A percentile compares a stretch with the other conserved stretches of the same genome.
Conservation (phyloP, 2,888 invertebrate genomes). For the Andrena fulva region DNA sequence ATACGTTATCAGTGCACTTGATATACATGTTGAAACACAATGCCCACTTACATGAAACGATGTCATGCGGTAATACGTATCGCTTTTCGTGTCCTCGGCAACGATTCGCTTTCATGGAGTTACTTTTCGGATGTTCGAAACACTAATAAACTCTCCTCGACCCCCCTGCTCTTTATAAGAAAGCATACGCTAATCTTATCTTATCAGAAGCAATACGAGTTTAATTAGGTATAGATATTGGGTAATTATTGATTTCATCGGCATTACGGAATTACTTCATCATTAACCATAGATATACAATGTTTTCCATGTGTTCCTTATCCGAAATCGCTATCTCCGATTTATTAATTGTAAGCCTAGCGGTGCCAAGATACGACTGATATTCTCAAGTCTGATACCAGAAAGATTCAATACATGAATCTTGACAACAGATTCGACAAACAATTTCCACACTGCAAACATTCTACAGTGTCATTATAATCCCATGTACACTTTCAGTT, state of each 20-base stretch:
- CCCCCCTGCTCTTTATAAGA: slow-evolving; percentile 9
- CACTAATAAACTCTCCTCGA: neutral
- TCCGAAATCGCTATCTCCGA: neutral
- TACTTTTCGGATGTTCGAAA: neutral
- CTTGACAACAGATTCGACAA: too few species aligned
- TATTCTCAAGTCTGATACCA: too few species aligned
- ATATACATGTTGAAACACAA: too few species aligned
- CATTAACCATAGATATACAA: too few species aligned
- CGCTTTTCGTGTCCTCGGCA: neutral
- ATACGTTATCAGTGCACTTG: neutral
- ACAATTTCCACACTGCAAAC: neutral
- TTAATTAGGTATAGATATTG: too few species aligned
- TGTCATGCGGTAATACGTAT: neutral
- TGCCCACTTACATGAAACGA: slow-evolving; percentile 9
- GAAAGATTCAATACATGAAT: too few species aligned
- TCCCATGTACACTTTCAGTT: too few species aligned
- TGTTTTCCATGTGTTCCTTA: too few species aligned
- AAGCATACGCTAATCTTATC: slow-evolving; percentile 43
- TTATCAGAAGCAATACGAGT: neutral
- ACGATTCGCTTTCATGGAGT: neutral
- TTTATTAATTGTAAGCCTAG: slow-evolving; percentile 2
- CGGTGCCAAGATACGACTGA: too few species aligned
- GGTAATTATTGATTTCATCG: too few species aligned
- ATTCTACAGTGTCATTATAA: too few species aligned
- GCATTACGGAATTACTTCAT: too few species aligned